Conservation (phyloP, 2,113 vertebrate species). For the Collichthys lucidus region DNA sequence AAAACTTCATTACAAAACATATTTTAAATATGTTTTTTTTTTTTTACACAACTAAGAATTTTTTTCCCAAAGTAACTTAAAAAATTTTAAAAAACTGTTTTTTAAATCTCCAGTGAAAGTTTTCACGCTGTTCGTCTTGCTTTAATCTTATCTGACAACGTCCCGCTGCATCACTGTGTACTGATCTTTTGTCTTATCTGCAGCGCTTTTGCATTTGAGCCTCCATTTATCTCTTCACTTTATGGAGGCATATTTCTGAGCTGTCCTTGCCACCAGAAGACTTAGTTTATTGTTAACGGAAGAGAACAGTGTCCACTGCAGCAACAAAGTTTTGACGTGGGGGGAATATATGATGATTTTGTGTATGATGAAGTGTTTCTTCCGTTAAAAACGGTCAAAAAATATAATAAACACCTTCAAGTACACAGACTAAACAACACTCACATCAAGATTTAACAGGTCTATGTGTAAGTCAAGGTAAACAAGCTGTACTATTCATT, state of each 20-base stretch:
- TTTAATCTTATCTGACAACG: constrained; percentile 6
- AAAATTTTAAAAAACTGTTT: no score
- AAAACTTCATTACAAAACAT: background rate
- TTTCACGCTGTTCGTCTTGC: background rate
- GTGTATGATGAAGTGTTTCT: background rate
- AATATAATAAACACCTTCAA: background rate
- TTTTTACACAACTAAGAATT: background rate
- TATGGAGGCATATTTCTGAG: constrained; percentile 4
- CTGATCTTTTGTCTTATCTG: constrained; percentile 27
- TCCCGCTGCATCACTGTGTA: background rate
- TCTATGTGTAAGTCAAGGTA: background rate
- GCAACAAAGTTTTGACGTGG: background rate
- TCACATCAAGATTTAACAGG: background rate
- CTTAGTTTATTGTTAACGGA: background rate
- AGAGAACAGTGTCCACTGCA: background rate
- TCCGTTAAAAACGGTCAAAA: background rate
- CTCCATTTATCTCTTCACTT: constrained; percentile 21
- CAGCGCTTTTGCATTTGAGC: constrained; percentile 22
- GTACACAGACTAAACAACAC: background rate
- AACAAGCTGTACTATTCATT: background rate
- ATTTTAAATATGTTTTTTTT: background rate
- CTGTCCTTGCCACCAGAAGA: background rate
- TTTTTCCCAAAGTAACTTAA: no score
- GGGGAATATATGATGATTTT: background rate
- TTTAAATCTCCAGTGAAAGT: background rate